Base-by-base conservation (phyloP, 1,140 invertebrate species). In the Heliconius himera region DNA sequence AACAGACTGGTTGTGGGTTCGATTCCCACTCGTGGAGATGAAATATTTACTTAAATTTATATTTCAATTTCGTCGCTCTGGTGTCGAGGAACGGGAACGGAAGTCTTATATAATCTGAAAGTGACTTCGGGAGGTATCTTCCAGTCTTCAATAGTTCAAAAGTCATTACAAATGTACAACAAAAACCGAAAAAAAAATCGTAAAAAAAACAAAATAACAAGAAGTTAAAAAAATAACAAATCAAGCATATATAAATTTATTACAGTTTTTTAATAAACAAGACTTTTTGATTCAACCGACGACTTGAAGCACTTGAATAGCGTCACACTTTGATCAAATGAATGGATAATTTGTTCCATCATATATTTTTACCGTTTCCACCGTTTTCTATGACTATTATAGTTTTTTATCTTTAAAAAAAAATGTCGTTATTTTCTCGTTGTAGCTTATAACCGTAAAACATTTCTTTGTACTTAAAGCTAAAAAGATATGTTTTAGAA, bases 271-370 rank as follows among this genome's bases (percentile, higher is more conserved):
- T 36, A 36, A 75, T 82, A 81, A 66, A 49, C 66, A 36, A 36
- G 33, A 26, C 51, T 79, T 80, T 81, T 82, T 74, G 79, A 66
- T 22, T 54, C 72, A 78, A 78, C 46, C 56, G 51, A 66, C 56
- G 51, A 66, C 80, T 84, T 84, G 73, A 72, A 83, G 56, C 60
- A 22, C 77, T 33, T 82, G 49, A 82, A 87, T 82, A 72, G 84
- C 85, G 80, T 85, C 83, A 87, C 82, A 81, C 76, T 81, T 73
- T 33, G 73, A 83, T 81, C 41, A 73, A 84, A 81, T 80, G 81
- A 79, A 72, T 72, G 70, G 29, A 56, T 46, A 51, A 80, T 87
- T 87, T 78, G 85, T 79, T 82, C 29, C 80, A 41, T 60, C 73
- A 49, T 41, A 51, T 33, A 46, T 72, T 78, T 81, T 79, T 80